A percentile compares a stretch with the other conserved stretches of the same genome.
Conservation (phyloP, 1,140 invertebrate species). For the Zaprionus tsacasi region DNA sequence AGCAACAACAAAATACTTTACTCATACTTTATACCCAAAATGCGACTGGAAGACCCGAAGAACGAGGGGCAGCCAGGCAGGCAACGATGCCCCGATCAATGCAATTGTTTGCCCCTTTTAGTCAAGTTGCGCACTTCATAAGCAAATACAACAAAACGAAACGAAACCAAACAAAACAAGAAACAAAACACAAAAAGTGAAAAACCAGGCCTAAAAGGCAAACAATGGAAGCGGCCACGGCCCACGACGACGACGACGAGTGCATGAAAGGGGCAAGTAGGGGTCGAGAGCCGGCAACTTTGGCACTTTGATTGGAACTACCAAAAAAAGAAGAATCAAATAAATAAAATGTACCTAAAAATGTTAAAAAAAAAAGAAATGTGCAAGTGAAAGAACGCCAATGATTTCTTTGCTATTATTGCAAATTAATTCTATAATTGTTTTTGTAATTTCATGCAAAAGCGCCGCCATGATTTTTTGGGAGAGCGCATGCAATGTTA, state of each 20-base stretch:
- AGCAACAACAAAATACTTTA: slow-evolving; percentile 70
- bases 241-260: slow-evolving; percentile 24
- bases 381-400: neutral
- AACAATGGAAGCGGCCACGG: slow-evolving; percentile 71
- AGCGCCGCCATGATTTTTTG: neutral
- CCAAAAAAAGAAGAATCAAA: slow-evolving; percentile 40
- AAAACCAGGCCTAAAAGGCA: slow-evolving; percentile 68
- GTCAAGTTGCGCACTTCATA: slow-evolving; percentile 82
- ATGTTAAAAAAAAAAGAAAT: neutral
- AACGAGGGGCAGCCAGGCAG: neutral
- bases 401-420: neutral
- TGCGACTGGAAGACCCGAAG: slow-evolving; percentile 21
- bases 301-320: slow-evolving; percentile 77
- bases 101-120: slow-evolving; percentile 82
- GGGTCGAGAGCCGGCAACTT: slow-evolving; percentile 44
- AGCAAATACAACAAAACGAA: slow-evolving; percentile 71
- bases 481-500: neutral
- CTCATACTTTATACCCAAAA: slow-evolving; percentile 82
- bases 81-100: slow-evolving; percentile 60
- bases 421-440: neutral
- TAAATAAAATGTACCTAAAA: slow-evolving; percentile 22
- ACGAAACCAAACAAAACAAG: slow-evolving; percentile 30
- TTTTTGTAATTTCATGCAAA: neutral
- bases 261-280: neutral
- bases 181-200: slow-evolving; percentile 24